Percentiles rank a stretch among this genome's conserved stretches.
These are phyloP conservation scores for Tringa solitaria DNA, from an alignment of 2,113 vertebrate species.

Conservation along the genomic window DNA sequence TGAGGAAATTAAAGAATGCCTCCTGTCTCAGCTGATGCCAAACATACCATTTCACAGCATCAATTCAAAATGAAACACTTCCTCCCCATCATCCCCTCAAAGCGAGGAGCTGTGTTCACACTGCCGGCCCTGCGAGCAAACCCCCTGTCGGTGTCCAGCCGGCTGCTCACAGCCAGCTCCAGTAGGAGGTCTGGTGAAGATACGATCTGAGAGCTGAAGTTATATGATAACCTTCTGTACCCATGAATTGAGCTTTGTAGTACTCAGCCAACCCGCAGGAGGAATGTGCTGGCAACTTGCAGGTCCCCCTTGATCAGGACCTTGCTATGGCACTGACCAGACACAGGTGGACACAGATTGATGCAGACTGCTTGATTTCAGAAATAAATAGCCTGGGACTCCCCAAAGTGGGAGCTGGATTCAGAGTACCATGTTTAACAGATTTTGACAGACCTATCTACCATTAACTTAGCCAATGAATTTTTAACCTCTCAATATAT, in stretches of 20 bases:
- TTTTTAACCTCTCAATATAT: not conserved
- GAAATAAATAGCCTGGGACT: not conserved
- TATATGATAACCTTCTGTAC: not conserved
- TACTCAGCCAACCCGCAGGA: not conserved
- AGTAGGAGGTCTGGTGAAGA: not conserved
- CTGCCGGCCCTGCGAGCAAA: not conserved
- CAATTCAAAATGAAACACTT: not conserved
- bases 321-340: not conserved
- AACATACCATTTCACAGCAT: not conserved
- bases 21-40: not conserved
- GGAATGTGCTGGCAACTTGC: fast-evolving
- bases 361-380: not conserved
- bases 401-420: not conserved
- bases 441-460: not conserved
- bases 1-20: not conserved
- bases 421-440: not conserved
- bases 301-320: not conserved
- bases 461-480: not conserved
- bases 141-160: fast-evolving
- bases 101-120: not conserved
- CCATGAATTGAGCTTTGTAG: not conserved
- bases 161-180: not conserved
- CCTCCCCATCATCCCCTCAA: not conserved
- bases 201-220: not conserved
- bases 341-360: fast-evolving